These are phyloP conservation scores for Junonia oenone DNA, from an alignment of 2,888 invertebrate species.

Conservation along the genomic window DNA sequence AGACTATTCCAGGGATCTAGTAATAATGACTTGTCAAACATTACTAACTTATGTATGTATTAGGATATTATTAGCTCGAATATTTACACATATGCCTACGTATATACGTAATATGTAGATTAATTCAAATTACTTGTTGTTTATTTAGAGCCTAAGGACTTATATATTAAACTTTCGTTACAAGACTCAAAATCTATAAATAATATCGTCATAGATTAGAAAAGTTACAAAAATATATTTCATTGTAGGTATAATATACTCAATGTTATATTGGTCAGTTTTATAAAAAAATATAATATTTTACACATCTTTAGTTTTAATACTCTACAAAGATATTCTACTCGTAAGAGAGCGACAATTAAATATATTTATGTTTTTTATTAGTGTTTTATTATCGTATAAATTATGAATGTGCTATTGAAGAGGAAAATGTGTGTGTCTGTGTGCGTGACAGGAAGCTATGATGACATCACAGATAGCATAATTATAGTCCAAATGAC, in stretches of 20 bases:
- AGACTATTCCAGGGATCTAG: background rate
- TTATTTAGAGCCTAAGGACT: too few species aligned
- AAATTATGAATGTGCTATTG: slow-evolving; percentile 4
- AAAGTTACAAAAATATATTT: too few species aligned
- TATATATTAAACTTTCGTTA: too few species aligned
- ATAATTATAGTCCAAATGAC: slow-evolving; percentile 15
- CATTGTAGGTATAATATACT: too few species aligned
- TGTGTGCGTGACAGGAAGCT: slow-evolving; percentile 18
- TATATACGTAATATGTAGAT: background rate
- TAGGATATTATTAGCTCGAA: background rate
- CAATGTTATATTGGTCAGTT: too few species aligned
- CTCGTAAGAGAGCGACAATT: background rate
- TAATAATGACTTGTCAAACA: background rate
- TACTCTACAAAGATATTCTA: too few species aligned
- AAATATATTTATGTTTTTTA: background rate
- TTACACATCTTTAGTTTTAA: too few species aligned
- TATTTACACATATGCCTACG: too few species aligned
- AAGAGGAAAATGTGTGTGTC: slow-evolving; percentile 17
- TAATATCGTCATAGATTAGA: too few species aligned
- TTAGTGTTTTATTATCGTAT: background rate
- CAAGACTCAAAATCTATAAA: too few species aligned
- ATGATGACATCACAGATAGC: slow-evolving; percentile 17
- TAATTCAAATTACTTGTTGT: background rate
- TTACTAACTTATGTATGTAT: background rate
- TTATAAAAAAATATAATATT: too few species aligned